Evolutionary conservation across 2,888 invertebrate species (phyloP).

Genomic region (Macroteleia sp.): DNA sequence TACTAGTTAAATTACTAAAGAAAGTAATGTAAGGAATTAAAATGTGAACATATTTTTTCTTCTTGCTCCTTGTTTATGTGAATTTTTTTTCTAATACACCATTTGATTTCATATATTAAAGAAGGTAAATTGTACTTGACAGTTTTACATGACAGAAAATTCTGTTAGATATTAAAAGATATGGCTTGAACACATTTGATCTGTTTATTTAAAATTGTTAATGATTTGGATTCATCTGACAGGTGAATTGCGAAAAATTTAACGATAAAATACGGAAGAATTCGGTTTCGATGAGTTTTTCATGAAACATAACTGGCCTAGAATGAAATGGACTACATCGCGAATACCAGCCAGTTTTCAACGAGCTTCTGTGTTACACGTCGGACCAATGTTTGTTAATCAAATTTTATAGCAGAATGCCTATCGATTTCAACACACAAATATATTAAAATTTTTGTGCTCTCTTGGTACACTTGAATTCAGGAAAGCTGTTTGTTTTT

Average conservation of each 20-base stretch:
- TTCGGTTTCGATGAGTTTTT: constrained; percentile 8
- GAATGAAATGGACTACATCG: constrained; percentile 17
- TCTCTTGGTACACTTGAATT: not conserved
- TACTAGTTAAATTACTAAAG: too few relatives aligned
- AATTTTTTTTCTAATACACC: too few relatives aligned
- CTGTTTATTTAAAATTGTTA: too few relatives aligned
- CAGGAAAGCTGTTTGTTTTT: not conserved
- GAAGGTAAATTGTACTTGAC: too few relatives aligned
- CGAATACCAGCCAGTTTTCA: constrained; percentile 28
- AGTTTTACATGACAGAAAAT: too few relatives aligned
- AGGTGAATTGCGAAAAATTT: not conserved
- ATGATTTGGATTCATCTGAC: not conserved
- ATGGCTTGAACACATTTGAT: not conserved
- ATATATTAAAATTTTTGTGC: constrained; percentile 16
- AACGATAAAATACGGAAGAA: constrained; percentile 11
- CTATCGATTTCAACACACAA: constrained; percentile 27
- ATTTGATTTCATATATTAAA: too few relatives aligned
- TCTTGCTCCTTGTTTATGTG: too few relatives aligned
- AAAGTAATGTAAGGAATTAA: too few relatives aligned
- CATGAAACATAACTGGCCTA: constrained; percentile 29
- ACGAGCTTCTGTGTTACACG: constrained; percentile 12
- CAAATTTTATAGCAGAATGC: constrained; percentile 35
- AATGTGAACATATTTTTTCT: too few relatives aligned
- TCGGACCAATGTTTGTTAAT: constrained; percentile 25
- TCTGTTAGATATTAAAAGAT: too few relatives aligned